Base-by-base conservation (phyloP, 2,113 vertebrate species). In the Gymnogyps californianus region DNA sequence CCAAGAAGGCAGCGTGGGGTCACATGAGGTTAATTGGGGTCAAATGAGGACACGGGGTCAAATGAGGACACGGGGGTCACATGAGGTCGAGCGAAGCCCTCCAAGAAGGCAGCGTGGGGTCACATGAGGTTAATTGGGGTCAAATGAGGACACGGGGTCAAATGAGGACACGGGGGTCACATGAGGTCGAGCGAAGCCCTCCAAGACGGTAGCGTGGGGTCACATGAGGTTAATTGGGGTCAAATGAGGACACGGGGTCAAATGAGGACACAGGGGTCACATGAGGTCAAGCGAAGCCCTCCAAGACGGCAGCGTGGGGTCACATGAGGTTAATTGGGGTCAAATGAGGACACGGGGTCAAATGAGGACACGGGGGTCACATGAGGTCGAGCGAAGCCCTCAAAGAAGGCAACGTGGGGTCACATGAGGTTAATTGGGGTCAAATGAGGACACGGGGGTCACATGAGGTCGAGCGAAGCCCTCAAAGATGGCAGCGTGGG, bases 191-290 rank as follows among this genome's bases (percentile, higher is more conserved):
- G 13, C 7, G 32, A 32, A 58, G 8, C 13, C 1, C 55, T 58
- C 32, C 21, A 29, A 52, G 26, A n/a, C n/a, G n/a, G n/a, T n/a
- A 4, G 32, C 5, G 6, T 1, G 34, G 28, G 52, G 19, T 61
- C 26, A 25, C 1, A 2, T 2, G 25, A 16, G 57, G 47, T 2
- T 7, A 46, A 3, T 1, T 10, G n/a, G n/a, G n/a, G n/a, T n/a
- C n/a, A n/a, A n/a, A n/a, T n/a, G n/a, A n/a, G n/a, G n/a, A n/a
- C n/a, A n/a, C n/a, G 44, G 25, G 20, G 51, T 38, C 17, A 71
- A 20, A 21, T 47, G 8, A 69, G 65, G 21, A 24, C 65, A 67
- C 21, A 7, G 57, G 34, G 26, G 20, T 61, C 6, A 55, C 7
- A 8, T 9, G 28, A 5, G 10, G 4, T 1, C 3, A 51, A 21